A percentile compares a stretch with the other conserved stretches of the same genome.
Conservation (phyloP, 2,888 invertebrate species). For the Synanthedon andrenaeformis region DNA sequence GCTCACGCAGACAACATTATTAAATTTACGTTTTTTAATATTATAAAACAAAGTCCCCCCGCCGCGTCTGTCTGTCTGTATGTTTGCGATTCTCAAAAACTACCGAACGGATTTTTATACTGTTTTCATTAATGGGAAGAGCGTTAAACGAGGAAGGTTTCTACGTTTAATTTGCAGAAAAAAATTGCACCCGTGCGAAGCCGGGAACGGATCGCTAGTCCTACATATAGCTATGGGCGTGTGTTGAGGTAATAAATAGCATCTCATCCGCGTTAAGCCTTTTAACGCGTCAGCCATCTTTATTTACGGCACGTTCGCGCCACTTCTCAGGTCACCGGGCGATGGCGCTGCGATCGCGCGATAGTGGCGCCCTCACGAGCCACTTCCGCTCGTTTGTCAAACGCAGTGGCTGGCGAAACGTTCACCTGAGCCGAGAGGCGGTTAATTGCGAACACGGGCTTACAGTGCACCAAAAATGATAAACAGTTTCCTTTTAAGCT, state of each 20-base stretch:
- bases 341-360: slow-evolving; percentile 30
- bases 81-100: too few relatives aligned
- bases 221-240: not conserved
- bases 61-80: too few relatives aligned
- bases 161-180: too few relatives aligned
- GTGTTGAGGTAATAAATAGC: slow-evolving; percentile 23
- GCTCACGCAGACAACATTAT: too few relatives aligned
- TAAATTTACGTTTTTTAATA: too few relatives aligned
- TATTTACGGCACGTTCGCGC: slow-evolving; percentile 56
- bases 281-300: slow-evolving; percentile 39
- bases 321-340: slow-evolving; percentile 27
- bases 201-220: too few relatives aligned
- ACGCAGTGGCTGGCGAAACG: slow-evolving; percentile 20
- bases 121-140: too few relatives aligned
- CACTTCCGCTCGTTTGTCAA: slow-evolving; percentile 57
- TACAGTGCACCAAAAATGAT: slow-evolving; percentile 49
- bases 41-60: too few relatives aligned
- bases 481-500: slow-evolving; percentile 43
- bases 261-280: slow-evolving; percentile 31
- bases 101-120: too few relatives aligned
- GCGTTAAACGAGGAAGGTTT: too few relatives aligned
- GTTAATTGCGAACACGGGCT: slow-evolving; percentile 55
- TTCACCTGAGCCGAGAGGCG: slow-evolving; percentile 40
- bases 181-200: too few relatives aligned
- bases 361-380: slow-evolving; percentile 35